Evolutionary conservation across 1,140 invertebrate genomes (phyloP), one percentile per base, ranked within the genome.

Genomic region (Epicauta chinensis): DNA sequence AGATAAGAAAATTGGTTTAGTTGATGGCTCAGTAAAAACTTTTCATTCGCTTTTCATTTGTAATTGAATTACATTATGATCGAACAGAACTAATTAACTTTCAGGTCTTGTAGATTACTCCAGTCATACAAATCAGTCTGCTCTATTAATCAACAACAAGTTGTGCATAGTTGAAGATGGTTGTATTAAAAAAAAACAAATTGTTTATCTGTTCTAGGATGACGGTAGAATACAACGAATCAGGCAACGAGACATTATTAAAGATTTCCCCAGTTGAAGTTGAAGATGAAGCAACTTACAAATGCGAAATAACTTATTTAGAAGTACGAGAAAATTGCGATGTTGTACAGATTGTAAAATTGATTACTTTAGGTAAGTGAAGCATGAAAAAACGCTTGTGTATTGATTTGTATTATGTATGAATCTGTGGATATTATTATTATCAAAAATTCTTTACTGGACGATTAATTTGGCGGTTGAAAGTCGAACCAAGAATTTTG

Each of bases 271-370:
- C 81, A 23, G 72, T 91, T 3, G 74, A 81, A 45, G 73, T 87
- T 9, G 76, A 80, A 42, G 89, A 93, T 69, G 88, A 91, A 62
- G 88, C 86, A 0, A 75, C 84, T 6, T 92, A 88, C 75, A 87
- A 87, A 58, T 92, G 89, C 66, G 88, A 91, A 69, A 86, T 90
- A 53, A 91, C 88, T 1, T 91, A 90, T 69, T 70, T 89, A 4
- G 82, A 87, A 63, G 86, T 88, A 3, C 77, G 80, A 1, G 84
- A 89, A 55, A 80, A 78, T 60, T 89, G 87, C 67, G 81, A 84
- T 64, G 84, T 87, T 9, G 84, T 88, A 13, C 86, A 89, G 67
- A 81, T 88, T 61, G 81, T 87, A 51, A 83, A 84, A 58, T 81
- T 89, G 48, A 84, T 82, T 35, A 86, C 86, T n/a, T 79, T 87